Base-by-base conservation (phyloP, 2,888 invertebrate species). In the Brachyptera risi region DNA sequence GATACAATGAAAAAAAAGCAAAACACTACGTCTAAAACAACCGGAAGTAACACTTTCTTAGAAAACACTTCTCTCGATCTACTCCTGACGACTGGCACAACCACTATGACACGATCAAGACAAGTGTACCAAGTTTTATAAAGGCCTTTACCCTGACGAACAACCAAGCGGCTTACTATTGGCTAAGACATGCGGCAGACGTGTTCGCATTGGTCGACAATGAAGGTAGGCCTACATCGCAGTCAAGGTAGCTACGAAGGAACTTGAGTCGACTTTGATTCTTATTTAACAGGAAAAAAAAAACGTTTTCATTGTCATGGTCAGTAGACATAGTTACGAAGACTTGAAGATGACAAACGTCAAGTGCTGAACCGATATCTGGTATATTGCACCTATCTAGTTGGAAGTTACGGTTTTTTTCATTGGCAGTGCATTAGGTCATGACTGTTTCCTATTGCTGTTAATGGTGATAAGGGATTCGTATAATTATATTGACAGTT, bases 181-280 rank as follows among this genome's bases (percentile, higher is more conserved):
- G 42, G 42, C 42, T 17, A n/a, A 3, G 11, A 15, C 3, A n/a
- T 7, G 2, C 19, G 42, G 17, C 42, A 19, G 19, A 42, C 17
- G 42, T 2, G 3, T 19, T 7, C 42, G 17, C 11, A 42, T 42
- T 42, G 42, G 42, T 21, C 17, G n/a, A 15, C 19, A 42, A 42
- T 13, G 42, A 42, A 17, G 42, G 42, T 7, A 42, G 7, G 3
- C 4, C 42, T n/a, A n/a, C n/a, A n/a, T n/a, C n/a, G n/a, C n/a
- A n/a, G n/a, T 42, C 42, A 42, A 42, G 42, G 42, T 42, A 42
- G 42, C 42, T 19, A 19, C 42, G 21, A 31, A 19, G 42, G 19
- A 17, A 21, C 42, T 42, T 42, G 19, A n/a, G 19, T 42, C 42
- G 17, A 42, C 21, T 42, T 42, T 42, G 17, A 21, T 42, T 42